Conservation (phyloP, 2,888 invertebrate species). For the Rhagium mordax region DNA sequence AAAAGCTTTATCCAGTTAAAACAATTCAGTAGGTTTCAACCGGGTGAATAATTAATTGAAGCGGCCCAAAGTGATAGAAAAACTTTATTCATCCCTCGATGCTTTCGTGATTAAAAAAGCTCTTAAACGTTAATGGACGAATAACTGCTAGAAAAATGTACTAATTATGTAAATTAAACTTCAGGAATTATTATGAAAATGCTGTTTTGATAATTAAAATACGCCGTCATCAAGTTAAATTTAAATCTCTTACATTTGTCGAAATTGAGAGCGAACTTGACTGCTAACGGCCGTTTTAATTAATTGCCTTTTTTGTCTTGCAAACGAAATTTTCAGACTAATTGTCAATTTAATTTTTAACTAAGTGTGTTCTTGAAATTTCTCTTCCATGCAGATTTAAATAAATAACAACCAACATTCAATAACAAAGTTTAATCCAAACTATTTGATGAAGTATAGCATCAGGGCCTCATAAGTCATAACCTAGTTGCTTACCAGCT, state of each 20-base stretch:
- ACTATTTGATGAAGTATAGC: too few relatives aligned
- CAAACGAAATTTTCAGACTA: not conserved
- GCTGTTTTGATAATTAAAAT: slow-evolving; percentile 3
- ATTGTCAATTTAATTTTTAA: not conserved
- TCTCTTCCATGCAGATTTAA: not conserved
- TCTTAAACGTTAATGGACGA: slow-evolving; percentile 2
- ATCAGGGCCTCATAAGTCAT: too few relatives aligned
- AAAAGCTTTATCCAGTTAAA: slow-evolving; percentile 2
- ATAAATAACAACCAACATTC: not conserved
- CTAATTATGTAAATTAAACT: slow-evolving; percentile 7
- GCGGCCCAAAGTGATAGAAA: not conserved
- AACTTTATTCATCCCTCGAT: not conserved
- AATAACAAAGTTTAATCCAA: too few relatives aligned
- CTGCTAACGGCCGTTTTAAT: not conserved
- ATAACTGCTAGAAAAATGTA: slow-evolving; percentile 1
- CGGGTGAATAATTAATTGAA: slow-evolving; percentile 4
- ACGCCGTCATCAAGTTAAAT: not conserved
- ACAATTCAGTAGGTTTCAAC: slow-evolving; percentile 7
- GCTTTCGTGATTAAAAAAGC: slow-evolving; percentile 1
- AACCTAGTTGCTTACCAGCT: too few relatives aligned
- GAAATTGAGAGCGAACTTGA: not conserved
- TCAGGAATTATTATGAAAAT: slow-evolving; percentile 13
- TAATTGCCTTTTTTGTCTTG: not conserved
- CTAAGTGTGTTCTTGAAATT: not conserved
- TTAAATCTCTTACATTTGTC: slow-evolving; percentile 3